Percentiles rank a stretch among this genome's conserved stretches.
Conservation (phyloP, 2,888 invertebrate species). For the Drosophila mercatorum region DNA sequence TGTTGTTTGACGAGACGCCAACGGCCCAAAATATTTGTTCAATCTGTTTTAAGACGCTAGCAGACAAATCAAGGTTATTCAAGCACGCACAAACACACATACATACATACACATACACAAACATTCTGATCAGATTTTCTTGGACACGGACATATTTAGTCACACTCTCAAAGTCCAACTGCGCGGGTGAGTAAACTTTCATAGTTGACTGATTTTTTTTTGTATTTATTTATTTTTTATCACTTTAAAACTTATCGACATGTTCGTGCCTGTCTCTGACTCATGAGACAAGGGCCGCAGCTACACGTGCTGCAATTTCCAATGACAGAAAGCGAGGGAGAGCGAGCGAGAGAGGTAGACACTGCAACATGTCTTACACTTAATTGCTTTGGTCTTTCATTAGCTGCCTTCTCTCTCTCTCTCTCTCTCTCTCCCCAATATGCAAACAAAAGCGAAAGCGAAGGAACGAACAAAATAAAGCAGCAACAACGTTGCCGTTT, state of each 20-base stretch:
- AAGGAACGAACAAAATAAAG: slow-evolving; percentile 33
- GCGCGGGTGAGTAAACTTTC: slow-evolving; percentile 34
- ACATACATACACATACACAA: not conserved
- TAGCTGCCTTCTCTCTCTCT: slow-evolving; percentile 8
- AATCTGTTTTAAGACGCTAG: slow-evolving; percentile 21
- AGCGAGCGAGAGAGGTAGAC: slow-evolving; percentile 12
- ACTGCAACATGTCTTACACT: slow-evolving; percentile 13
- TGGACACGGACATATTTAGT: slow-evolving; percentile 23
- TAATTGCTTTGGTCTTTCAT: slow-evolving; percentile 19
- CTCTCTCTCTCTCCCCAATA: slow-evolving; percentile 5
- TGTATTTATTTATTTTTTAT: slow-evolving; percentile 15
- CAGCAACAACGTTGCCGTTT: slow-evolving; percentile 5
- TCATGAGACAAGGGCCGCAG: slow-evolving; percentile 26
- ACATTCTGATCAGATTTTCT: slow-evolving; percentile 11
- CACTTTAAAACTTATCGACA: slow-evolving; percentile 27
- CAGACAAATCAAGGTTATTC: slow-evolving; percentile 60
- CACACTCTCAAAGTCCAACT: slow-evolving; percentile 44
- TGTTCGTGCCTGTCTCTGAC: slow-evolving; percentile 22
- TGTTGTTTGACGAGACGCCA: slow-evolving; percentile 22
- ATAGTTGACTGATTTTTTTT: slow-evolving; percentile 1
- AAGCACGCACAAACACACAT: slow-evolving; percentile 4
- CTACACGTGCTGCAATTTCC: slow-evolving; percentile 36
- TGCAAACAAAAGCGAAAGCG: slow-evolving; percentile 51
- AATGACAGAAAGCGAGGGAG: not conserved
- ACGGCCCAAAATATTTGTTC: slow-evolving; percentile 18